phyloP scores from a whole-genome alignment of 1,140 invertebrate species.

The Coenobita brevimanus region DNA sequence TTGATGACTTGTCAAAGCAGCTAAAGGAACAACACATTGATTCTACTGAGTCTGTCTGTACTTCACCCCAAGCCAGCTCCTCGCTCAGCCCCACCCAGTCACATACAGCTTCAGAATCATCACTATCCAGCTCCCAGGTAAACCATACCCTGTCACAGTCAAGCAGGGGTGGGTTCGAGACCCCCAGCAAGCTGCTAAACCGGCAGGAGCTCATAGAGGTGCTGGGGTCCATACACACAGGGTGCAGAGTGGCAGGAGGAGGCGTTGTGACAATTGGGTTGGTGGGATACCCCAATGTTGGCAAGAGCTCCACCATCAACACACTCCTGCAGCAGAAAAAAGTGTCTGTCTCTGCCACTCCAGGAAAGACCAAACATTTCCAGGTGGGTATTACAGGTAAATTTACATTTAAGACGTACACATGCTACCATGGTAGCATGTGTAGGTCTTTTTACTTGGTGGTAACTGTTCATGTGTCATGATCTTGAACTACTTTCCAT shows the following conservation, averaged over 20 bases:
- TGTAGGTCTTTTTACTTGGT: too few species aligned
- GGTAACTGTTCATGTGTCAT: too few species aligned
- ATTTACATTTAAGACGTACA: neutral
- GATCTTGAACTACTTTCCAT: too few species aligned
- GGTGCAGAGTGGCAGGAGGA: conserved; percentile 74
- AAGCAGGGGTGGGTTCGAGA: neutral
- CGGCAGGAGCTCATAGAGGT: conserved; percentile 77
- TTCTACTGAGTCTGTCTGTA: too few species aligned
- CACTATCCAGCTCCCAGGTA: neutral
- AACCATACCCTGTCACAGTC: neutral
- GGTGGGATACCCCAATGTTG: conserved; percentile 99
- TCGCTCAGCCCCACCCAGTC: neutral
- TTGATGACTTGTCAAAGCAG: conserved; percentile 14
- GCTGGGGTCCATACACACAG: conserved; percentile 80
- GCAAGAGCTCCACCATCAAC: conserved; percentile 99
- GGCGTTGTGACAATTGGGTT: conserved; percentile 87
- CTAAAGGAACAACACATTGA: conserved; percentile 8
- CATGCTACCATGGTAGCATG: neutral
- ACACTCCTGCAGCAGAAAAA: conserved; percentile 92
- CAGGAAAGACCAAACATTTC: conserved; percentile 96
- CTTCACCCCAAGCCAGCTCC: neutral
- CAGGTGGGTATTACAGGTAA: conserved; percentile 76
- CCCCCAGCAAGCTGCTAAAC: conserved; percentile 71
- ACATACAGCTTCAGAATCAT: neutral
- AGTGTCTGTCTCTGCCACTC: conserved; percentile 95